Percentiles rank a stretch among this genome's conserved stretches.
phyloP scores from a whole-genome alignment of 2,113 vertebrate species.

The Natator depressus region DNA sequence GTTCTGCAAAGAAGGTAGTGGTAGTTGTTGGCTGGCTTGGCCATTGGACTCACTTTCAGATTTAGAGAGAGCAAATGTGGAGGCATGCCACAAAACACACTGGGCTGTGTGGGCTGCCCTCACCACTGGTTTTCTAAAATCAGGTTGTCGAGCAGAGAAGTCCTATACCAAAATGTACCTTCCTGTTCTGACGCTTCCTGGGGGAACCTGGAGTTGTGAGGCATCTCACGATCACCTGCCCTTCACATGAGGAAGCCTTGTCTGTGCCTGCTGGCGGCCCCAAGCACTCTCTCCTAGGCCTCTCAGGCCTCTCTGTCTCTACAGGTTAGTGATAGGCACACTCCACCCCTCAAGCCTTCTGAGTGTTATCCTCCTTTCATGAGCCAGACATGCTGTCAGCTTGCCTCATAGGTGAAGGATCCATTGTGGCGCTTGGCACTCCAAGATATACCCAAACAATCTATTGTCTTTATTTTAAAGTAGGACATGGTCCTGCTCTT shows the following conservation, averaged over 20 bases:
- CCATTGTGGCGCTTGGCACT: neutral
- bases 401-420: neutral
- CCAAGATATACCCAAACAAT: neutral
- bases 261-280: neutral
- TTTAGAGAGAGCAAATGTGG: neutral
- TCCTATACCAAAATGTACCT: too few species aligned
- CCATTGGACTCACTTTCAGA: neutral
- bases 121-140: too few species aligned
- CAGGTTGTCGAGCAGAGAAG: too few species aligned
- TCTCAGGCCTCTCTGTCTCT: neutral
- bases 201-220: neutral
- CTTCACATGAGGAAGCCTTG: neutral
- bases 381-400: neutral
- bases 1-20: neutral
- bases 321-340: neutral
- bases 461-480: neutral
- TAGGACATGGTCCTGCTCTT: neutral
- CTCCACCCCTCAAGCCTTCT: too few species aligned
- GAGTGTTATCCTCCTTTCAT: neutral
- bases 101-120: neutral
- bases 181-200: too few species aligned
- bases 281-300: neutral
- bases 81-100: neutral
- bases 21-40: neutral
- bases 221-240: neutral